Base-by-base conservation (phyloP, 1,140 invertebrate genomes). In the Parapsyche elsis region DNA sequence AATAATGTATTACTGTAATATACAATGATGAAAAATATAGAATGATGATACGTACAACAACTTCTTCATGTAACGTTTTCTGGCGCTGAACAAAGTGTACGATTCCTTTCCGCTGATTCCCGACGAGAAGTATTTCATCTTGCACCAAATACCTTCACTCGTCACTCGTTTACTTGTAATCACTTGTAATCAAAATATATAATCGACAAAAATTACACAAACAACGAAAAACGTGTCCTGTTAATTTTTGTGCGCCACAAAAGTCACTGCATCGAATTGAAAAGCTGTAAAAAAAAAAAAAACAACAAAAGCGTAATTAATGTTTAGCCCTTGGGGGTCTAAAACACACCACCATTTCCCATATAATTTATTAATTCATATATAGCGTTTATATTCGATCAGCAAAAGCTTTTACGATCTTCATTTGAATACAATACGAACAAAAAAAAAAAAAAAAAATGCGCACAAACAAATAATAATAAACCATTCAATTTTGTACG, bases 61-160 rank as follows among this genome's bases (percentile, higher is more conserved):
- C 81, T 89, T 89, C 88, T 89, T 89, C 88, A 89, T 89, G 86
- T 89, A 89, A 88, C 87, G 87, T 85, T 88, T 85, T 87, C 87
- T 87, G 77, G 87, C 86, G 45, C 87, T 86, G 61, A 88, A 84
- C 81, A 89, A 86, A 57, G 88, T 88, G 84, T 89, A 88, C 26
- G 87, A 85, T 86, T 88, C 88, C 83, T 88, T 89, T 78, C 87
- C 88, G 83, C 87, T 88, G 84, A 85, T 85, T 64, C 80, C 78
- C 83, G 86, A 84, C 84, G 88, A 88, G 86, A 88, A 86, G 86
- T 87, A 88, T 88, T 89, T 88, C 88, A 88, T 88, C 84, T 89
- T 89, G 81, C 80, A 79, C 76, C 30, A 76, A 67, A 67, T 16
- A 23, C 10, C 30, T n/a, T 38, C 30, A 7, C 30, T 38, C n/a